Base-by-base conservation (phyloP, 2,797 vertebrate species). In the Enteromius thamalakanensis region DNA sequence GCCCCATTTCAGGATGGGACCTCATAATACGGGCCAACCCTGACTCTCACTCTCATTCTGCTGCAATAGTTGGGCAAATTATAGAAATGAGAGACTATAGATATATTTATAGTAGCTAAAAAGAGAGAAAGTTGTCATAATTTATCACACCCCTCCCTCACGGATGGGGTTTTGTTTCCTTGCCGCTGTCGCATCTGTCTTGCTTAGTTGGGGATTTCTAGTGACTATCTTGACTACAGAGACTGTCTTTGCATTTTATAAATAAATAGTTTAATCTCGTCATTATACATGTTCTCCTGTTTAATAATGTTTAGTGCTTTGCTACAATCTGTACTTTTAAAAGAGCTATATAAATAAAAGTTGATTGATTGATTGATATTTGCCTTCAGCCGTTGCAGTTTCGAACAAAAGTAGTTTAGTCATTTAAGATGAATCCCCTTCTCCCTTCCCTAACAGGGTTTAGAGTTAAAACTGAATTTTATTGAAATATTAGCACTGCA, bases 1-100 rank as follows among this genome's bases (percentile, higher is more conserved):
- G 64, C 23, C 14, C 19, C 23, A 68, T 76, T 82, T 76, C 34
- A 76, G 70, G 60, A 29, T 75, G 71, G 71, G 32, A 65, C 58
- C 80, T 60, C 58, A 51, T 76, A 55, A 82, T 68, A 42, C 55
- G 71, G 65, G 12, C 47, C 49, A 70, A 80, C 64, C 34, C 34
- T 58, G 72, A 69, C 62, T 45, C 47, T 76, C 17, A 51, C 47
- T 82, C 8, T 49, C 26, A 26, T 58, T 58, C n/a, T 23, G n/a
- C 26, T 3, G 5, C 14, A 2, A 8, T 32, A 32, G 60, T 26
- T 60, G n/a, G n/a, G n/a, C 4, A 26, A 26, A 60, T 23, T 12
- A 26, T 60, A 11, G n/a, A 60, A 26, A 26, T 26, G 4, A 4
- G 11, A 58, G 23, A 60, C n/a, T 11, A 23, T 19, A 51, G 45